Evolutionary conservation across 2,797 vertebrate genomes (phyloP).

Genomic region (Tenualosa thibaudeaui): DNA sequence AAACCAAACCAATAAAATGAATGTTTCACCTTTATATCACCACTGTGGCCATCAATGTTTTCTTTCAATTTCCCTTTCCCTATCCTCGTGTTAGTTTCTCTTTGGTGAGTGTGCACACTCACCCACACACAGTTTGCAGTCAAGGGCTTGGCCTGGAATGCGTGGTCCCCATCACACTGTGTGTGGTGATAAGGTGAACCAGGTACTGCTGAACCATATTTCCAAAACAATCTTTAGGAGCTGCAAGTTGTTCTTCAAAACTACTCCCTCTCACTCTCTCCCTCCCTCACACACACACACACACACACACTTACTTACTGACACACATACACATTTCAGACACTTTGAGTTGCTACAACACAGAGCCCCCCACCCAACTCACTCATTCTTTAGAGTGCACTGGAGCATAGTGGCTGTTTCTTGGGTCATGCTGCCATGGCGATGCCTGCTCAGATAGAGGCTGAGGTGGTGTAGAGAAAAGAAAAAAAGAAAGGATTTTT

Average conservation of each 20-base stretch:
- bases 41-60: background rate
- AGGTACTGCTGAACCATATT: constrained; percentile 1
- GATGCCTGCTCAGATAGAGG: constrained; percentile 67
- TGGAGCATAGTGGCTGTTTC: constrained; percentile 66
- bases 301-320: background rate
- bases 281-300: background rate
- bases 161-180: background rate
- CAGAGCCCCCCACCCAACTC: constrained; percentile 18
- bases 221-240: background rate
- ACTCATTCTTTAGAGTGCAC: constrained; percentile 62
- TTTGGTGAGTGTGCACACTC: background rate
- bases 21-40: constrained; percentile 69
- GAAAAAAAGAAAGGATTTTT: background rate
- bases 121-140: constrained; percentile 16
- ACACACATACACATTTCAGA: constrained; percentile 3
- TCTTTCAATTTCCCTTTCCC: constrained; percentile 22
- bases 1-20: constrained; percentile 80
- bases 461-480: constrained; percentile 35
- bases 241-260: background rate
- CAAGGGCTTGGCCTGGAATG: constrained; percentile 14
- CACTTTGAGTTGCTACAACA: constrained; percentile 6
- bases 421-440: constrained; percentile 66
- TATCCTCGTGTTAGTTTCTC: background rate
- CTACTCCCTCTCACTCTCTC: background rate
- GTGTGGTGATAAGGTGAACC: constrained; percentile 20